phyloP scores from a whole-genome alignment of 2,113 vertebrate genomes.

The Scophthalmus maximus region DNA sequence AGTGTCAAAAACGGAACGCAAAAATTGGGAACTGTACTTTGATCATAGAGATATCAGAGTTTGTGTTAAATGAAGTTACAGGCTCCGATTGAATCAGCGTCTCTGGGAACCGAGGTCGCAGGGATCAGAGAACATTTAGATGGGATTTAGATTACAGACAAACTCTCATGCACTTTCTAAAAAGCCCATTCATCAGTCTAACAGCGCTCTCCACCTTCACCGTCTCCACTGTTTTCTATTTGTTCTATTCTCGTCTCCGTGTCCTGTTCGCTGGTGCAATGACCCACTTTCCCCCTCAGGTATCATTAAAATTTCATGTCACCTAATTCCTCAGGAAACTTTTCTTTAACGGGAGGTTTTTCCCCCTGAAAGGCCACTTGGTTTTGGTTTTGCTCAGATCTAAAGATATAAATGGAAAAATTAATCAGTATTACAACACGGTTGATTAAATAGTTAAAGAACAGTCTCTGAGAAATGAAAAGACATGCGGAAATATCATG shows the following conservation, averaged over 20 bases:
- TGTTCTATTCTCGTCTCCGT: conserved; percentile 23
- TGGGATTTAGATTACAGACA: not conserved
- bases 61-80: too few species aligned
- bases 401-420: too few species aligned
- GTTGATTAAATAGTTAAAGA: too few species aligned
- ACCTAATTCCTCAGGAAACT: conserved; percentile 32
- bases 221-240: conserved; percentile 19
- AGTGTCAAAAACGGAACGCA: too few species aligned
- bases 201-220: not conserved
- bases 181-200: not conserved
- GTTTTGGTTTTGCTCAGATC: not conserved
- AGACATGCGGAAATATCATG: too few species aligned
- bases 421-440: too few species aligned
- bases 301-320: conserved; percentile 43
- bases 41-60: too few species aligned
- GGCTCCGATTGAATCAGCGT: too few species aligned
- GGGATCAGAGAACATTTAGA: not conserved
- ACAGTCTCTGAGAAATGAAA: too few species aligned
- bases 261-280: conserved; percentile 17
- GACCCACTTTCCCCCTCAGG: conserved; percentile 30
- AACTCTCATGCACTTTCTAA: not conserved
- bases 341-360: conserved; percentile 8
- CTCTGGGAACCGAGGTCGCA: too few species aligned
- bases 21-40: too few species aligned
- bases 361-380: not conserved